Evolutionary conservation across 2,113 vertebrate species (phyloP).

Genomic region (Poeciliopsis turrubarensis): DNA sequence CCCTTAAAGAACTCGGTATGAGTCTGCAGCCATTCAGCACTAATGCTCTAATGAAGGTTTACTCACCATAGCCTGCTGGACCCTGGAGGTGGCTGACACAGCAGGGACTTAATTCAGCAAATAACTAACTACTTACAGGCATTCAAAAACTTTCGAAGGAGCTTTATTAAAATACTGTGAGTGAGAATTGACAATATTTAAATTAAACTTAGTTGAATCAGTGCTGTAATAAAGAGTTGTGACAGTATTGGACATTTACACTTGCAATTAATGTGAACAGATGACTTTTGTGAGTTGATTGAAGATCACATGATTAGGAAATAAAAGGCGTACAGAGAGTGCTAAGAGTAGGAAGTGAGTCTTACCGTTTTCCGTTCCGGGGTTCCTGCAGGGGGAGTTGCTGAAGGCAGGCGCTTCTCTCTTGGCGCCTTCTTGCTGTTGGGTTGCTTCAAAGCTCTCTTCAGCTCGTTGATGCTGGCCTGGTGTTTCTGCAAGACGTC

Average conservation of each 20-base stretch:
- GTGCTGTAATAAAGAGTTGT: background rate
- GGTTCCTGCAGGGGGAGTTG: conserved; percentile 87
- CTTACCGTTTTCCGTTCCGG: conserved; percentile 87
- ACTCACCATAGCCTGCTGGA: background rate
- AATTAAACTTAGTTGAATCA: background rate
- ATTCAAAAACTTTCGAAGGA: background rate
- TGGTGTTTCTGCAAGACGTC: conserved; percentile 98
- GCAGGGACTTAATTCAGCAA: no score
- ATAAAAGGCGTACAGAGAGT: background rate
- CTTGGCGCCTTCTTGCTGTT: conserved; percentile 96
- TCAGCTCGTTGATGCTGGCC: conserved; percentile 99
- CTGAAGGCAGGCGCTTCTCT: conserved; percentile 88
- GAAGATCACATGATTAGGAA: background rate
- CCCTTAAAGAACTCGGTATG: background rate
- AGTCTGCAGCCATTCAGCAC: background rate
- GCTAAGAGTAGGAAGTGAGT: conserved; percentile 2
- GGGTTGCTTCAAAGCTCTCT: conserved; percentile 96
- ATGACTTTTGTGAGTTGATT: background rate
- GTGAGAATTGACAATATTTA: no score
- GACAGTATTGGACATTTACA: background rate
- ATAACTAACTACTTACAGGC: no score
- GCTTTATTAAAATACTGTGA: background rate
- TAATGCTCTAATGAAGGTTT: background rate
- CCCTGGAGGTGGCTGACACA: background rate
- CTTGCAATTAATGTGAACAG: background rate